Evolutionary conservation across 1,140 invertebrate genomes (phyloP), one percentile per base, ranked within the genome.

Genomic region (Heliconius congener): DNA sequence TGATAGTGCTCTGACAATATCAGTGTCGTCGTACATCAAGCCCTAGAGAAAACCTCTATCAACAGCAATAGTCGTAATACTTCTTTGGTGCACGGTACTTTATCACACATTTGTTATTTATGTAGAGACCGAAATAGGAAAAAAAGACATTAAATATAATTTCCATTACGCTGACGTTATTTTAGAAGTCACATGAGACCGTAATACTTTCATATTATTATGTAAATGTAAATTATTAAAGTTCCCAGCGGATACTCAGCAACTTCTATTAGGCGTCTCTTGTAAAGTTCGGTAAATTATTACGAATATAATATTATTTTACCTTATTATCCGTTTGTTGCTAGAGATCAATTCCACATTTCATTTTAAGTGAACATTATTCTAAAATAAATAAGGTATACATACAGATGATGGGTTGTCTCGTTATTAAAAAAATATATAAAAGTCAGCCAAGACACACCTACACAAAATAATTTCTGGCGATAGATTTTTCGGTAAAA

Each of bases 51-150:
- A 78, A 55, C 50, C 18, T 42, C 27, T 73, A 73, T 37, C 57
- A 73, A 73, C 30, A 55, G 55, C 42, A 37, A 60, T 76, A 37
- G 52, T 78, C 71, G 71, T 78, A 78, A 78, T 42, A 30, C 30
- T 30, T 2, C 34, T 37, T 37, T 37, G 34, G 34, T 37, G 27
- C 73, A 73, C n/a, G 52, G 52, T 73, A 60, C 39, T 78, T 78
- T 78, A 73, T 78, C 77, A 73, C 55, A 39, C 52, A 50, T 78
- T n/a, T 13, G 71, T 73, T 73, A 78, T 78, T 73, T 78, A 78
- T 66, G 23, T 27, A 66, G 23, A 66, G 8, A 66, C 27, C 27
- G 60, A 66, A 66, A 66, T 66, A 66, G 60, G 60, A 66, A 66
- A 66, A 66, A 60, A 23, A 30, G 11, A 66, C 60, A 30, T 66